Evolutionary conservation across 1,140 invertebrate species (phyloP).

Genomic region (Bombus superbus): DNA sequence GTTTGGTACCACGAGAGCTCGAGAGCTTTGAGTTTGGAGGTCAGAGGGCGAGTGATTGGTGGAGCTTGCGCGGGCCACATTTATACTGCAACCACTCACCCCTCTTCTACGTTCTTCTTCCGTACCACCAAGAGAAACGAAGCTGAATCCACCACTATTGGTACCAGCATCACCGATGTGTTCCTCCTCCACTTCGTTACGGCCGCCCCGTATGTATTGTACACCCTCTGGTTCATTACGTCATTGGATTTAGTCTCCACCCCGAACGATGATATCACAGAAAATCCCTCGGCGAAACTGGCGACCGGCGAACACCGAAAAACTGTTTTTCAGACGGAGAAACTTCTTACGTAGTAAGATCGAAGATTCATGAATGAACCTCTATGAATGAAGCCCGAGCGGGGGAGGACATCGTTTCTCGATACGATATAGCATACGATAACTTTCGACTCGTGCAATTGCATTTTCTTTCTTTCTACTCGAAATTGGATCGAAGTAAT

Average conservation of each 20-base stretch:
- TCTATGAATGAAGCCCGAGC: constrained; percentile 23
- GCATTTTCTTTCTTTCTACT: not conserved
- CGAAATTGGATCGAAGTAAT: not conserved
- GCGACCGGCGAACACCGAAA: not conserved
- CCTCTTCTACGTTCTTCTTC: constrained; percentile 51
- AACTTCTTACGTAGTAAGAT: not conserved
- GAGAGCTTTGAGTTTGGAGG: constrained; percentile 71
- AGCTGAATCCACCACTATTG: constrained; percentile 41
- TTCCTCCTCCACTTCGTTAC: constrained; percentile 51
- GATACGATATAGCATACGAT: not conserved
- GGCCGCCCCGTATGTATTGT: constrained; percentile 34
- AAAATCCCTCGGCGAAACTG: not conserved
- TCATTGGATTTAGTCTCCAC: constrained; percentile 49
- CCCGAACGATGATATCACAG: constrained; percentile 31
- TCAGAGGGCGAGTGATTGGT: constrained; percentile 78
- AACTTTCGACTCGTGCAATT: not conserved
- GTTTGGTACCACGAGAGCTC: constrained; percentile 64
- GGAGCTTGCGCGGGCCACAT: constrained; percentile 77
- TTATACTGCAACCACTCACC: constrained; percentile 69
- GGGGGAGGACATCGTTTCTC: not conserved
- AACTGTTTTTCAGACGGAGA: constrained; percentile 4
- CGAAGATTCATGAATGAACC: constrained; percentile 46
- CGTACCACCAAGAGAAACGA: constrained; percentile 55
- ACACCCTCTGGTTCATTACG: constrained; percentile 46
- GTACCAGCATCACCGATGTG: constrained; percentile 28